These are phyloP conservation scores for Petaurus breviceps DNA, from an alignment of 2,113 vertebrate species.

Conservation along the genomic window DNA sequence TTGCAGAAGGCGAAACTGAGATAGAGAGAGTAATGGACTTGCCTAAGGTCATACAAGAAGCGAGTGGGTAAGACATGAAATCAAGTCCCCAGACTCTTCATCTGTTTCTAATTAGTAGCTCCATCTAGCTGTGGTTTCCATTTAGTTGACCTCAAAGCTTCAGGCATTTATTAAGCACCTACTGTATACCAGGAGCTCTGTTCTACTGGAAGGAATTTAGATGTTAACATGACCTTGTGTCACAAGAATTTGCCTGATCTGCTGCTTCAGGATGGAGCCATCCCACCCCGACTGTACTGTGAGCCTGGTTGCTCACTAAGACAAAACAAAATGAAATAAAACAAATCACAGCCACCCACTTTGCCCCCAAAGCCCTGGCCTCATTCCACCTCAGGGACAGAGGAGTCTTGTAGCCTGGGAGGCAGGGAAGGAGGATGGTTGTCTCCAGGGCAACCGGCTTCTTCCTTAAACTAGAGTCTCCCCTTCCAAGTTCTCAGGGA, in stretches of 20 bases:
- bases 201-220: not conserved
- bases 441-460: slow-evolving; percentile 4
- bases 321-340: not conserved
- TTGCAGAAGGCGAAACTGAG: not conserved
- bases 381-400: not conserved
- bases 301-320: not conserved
- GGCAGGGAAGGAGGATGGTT: not conserved
- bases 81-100: not conserved
- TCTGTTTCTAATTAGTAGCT: not conserved
- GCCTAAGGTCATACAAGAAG: not conserved
- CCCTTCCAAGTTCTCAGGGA: slow-evolving; percentile 71
- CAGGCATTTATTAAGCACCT: not conserved
- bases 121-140: not conserved
- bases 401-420: not conserved
- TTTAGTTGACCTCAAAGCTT: not conserved
- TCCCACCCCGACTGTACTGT: not conserved
- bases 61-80: not conserved
- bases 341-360: not conserved
- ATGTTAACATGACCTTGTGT: too few species aligned
- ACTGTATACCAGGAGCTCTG: not conserved
- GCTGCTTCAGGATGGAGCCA: rapidly evolving
- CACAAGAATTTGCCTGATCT: not conserved
- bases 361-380: not conserved
- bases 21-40: not conserved
- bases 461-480: slow-evolving; percentile 51